Evolutionary conservation across 2,797 vertebrate species (phyloP).

Genomic region (Premnoplex brunnescens): DNA sequence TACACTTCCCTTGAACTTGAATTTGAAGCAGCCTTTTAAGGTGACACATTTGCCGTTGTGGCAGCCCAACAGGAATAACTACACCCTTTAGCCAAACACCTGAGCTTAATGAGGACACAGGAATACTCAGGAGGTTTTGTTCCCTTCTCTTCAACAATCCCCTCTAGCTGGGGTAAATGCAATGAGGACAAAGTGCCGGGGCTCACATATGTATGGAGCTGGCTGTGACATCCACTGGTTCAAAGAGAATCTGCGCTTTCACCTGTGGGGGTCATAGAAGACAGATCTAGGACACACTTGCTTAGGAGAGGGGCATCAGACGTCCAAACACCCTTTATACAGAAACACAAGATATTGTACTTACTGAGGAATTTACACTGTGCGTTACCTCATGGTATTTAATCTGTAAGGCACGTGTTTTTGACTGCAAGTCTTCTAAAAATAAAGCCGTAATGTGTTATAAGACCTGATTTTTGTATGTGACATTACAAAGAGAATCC

Average conservation of each 20-base stretch:
- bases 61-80: background rate
- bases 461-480: background rate
- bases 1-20: background rate
- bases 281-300: background rate
- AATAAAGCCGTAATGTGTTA: background rate
- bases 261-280: background rate
- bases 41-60: background rate
- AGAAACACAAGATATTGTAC: background rate
- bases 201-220: background rate
- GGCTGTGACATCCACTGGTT: background rate
- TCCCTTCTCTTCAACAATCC: background rate
- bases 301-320: background rate
- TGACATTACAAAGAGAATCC: slow-evolving; percentile 21
- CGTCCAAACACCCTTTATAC: background rate
- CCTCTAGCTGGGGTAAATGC: background rate
- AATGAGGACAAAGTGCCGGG: background rate
- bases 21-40: background rate
- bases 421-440: background rate
- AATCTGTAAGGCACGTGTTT: background rate
- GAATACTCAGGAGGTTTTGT: background rate
- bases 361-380: background rate
- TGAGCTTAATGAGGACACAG: background rate
- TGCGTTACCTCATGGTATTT: background rate
- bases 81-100: background rate
- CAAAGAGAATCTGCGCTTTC: background rate